Base-by-base conservation (phyloP, 1,140 invertebrate genomes). In the Bombus impatiens region DNA sequence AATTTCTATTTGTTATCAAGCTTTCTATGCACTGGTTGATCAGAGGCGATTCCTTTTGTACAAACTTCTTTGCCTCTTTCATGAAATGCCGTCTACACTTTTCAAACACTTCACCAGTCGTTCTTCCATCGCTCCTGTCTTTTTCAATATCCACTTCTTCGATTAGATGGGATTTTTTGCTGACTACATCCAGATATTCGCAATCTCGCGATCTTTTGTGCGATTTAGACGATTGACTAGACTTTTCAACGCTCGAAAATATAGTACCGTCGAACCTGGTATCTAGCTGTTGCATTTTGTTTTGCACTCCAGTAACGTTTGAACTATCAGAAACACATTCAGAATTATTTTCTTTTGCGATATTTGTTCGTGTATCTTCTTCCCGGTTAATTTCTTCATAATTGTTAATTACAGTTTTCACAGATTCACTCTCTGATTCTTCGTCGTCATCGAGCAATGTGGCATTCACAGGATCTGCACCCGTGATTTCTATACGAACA, bases 21-120 rank as follows among this genome's bases (percentile, higher is more conserved):
- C 15, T 71, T 8, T 84, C 65, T 78, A 89, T 89, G 40, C 82
- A 91, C 42, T 76, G 76, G 15, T 87, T 88, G 42, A 91, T 83
- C 53, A 89, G 57, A 18, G 89, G 83, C 9, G 87, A 87, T 37
- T 84, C 80, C 28, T 83, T 87, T 28, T 37, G 70, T 28, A 74
- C 15, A 18, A 89, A 90, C 28, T 78, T 84, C 37, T 62, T 86
- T 5, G 88, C 87, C 40, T 90, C 88, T 28, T 78, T 70, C 79
- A 71, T 76, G 22, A 78, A 9, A 37, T 87, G 89, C 6, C 59
- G 59, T 65, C 78, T 84, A 25, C 88, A 89, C n/a, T 78, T 84
- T 10, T 87, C 85, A 0, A 62, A 37, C 15, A 82, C 37, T 28
- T 84, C 53, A 1, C 40, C 15, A 8, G 44, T 47, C 22, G 12